Percentiles rank a stretch among this genome's conserved stretches.
Evolutionary conservation across 2,797 vertebrate genomes (phyloP).

Genomic region (Clarias platycephalus): DNA sequence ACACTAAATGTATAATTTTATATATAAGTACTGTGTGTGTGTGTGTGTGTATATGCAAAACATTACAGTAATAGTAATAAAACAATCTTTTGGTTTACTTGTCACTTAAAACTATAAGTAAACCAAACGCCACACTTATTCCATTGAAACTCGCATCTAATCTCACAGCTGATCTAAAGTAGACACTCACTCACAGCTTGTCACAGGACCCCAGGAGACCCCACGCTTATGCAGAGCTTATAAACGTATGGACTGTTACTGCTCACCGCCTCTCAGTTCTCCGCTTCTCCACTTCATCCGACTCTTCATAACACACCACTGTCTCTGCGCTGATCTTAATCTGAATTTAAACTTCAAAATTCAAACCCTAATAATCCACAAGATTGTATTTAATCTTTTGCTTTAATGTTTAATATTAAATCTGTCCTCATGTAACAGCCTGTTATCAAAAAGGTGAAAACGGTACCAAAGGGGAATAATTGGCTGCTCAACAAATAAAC

Average conservation of each 20-base stretch:
- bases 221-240: conserved; percentile 34
- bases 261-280: conserved; percentile 30
- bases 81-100: no score
- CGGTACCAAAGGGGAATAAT: conserved; percentile 50
- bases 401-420: conserved; percentile 39
- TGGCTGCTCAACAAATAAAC: conserved; percentile 55
- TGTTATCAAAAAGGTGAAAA: conserved; percentile 46
- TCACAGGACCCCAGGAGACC: conserved; percentile 15
- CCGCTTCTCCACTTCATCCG: conserved; percentile 5
- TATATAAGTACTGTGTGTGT: no score
- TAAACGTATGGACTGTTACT: conserved; percentile 27
- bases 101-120: conserved; percentile 13
- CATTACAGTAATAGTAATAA: no score
- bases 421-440: conserved; percentile 34
- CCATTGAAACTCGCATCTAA: conserved; percentile 19
- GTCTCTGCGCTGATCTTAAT: neutral
- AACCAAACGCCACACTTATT: neutral
- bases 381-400: conserved; percentile 41
- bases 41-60: no score
- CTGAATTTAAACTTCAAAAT: conserved; percentile 21
- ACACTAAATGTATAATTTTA: no score
- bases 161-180: conserved; percentile 20
- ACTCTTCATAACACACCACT: neutral
- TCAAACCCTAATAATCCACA: conserved; percentile 21
- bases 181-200: conserved; percentile 21